A percentile compares a stretch with the other conserved stretches of the same genome.
phyloP scores from a whole-genome alignment of 2,797 vertebrate species.

The Xiphophorus birchmanni region DNA sequence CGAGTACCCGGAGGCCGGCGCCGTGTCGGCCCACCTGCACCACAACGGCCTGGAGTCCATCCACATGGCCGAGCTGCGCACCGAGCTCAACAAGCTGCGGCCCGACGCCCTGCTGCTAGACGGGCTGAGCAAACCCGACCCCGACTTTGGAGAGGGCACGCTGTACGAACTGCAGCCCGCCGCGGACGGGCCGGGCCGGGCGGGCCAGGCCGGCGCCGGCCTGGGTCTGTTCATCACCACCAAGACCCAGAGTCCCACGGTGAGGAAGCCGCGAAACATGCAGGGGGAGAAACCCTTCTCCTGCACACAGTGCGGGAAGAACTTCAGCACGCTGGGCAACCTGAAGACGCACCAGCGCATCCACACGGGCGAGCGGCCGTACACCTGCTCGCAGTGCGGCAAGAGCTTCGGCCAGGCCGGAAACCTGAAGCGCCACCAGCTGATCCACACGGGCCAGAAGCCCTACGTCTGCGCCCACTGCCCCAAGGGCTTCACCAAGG shows the following conservation, averaged over 20 bases:
- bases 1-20: constrained; percentile 70
- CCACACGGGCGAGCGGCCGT: constrained; percentile 83
- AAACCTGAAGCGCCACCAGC: constrained; percentile 84
- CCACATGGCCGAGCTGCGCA: constrained; percentile 84
- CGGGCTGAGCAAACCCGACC: constrained; percentile 71
- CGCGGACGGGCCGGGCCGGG: constrained; percentile 24
- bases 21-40: constrained; percentile 67
- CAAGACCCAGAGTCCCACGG: constrained; percentile 48
- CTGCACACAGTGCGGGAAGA: constrained; percentile 83
- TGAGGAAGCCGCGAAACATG: constrained; percentile 80
- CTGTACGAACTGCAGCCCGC: constrained; percentile 72
- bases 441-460: constrained; percentile 85
- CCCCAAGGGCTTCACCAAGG: constrained; percentile 85
- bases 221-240: constrained; percentile 19
- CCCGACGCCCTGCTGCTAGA: constrained; percentile 76
- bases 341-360: constrained; percentile 85
- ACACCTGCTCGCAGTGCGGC: constrained; percentile 83
- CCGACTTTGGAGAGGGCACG: constrained; percentile 58
- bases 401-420: constrained; percentile 86
- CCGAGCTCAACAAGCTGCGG: constrained; percentile 83
- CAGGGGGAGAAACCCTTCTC: constrained; percentile 82
- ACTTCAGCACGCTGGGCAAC: constrained; percentile 85
- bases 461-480: constrained; percentile 84
- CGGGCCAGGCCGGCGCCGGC: constrained; percentile 21
- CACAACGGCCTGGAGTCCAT: constrained; percentile 82